Percentiles rank a stretch among this genome's conserved stretches.
These are phyloP conservation scores for Phrynocephalus versicolor DNA, from an alignment of 2,113 vertebrate genomes.

Conservation along the genomic window DNA sequence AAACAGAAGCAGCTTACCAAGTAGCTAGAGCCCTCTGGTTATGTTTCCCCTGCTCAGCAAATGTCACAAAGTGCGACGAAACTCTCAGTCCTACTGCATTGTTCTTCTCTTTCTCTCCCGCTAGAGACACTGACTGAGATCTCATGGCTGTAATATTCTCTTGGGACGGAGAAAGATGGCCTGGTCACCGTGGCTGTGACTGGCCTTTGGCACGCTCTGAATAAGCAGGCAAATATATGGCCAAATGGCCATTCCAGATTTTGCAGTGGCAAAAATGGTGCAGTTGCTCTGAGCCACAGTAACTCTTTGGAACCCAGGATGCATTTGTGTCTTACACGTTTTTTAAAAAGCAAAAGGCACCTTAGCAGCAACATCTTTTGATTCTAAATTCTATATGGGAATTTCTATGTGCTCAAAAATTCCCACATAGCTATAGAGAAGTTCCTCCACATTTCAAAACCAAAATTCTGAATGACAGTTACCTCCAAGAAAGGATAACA, in stretches of 20 bases:
- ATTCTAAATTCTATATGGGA: too few species aligned
- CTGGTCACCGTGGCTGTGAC: background rate
- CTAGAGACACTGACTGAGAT: background rate
- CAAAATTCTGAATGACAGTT: background rate
- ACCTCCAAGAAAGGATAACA: background rate
- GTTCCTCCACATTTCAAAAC: background rate
- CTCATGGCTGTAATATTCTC: background rate
- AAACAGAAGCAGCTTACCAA: background rate
- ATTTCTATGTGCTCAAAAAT: background rate
- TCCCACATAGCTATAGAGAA: background rate
- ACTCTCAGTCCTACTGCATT: background rate
- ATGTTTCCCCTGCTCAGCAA: background rate
- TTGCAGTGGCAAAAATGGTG: background rate
- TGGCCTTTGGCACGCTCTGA: background rate
- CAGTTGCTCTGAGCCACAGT: background rate
- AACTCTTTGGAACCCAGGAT: background rate
- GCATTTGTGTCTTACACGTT: background rate
- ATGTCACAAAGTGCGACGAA: background rate
- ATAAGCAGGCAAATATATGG: background rate
- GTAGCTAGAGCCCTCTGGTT: background rate
- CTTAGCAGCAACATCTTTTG: background rate
- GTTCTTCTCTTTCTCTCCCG: background rate
- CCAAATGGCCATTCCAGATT: background rate
- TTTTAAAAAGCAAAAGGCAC: background rate
- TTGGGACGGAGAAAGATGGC: background rate